Evolutionary conservation across 2,888 invertebrate species (phyloP).

Genomic region (Sturmia bella): DNA sequence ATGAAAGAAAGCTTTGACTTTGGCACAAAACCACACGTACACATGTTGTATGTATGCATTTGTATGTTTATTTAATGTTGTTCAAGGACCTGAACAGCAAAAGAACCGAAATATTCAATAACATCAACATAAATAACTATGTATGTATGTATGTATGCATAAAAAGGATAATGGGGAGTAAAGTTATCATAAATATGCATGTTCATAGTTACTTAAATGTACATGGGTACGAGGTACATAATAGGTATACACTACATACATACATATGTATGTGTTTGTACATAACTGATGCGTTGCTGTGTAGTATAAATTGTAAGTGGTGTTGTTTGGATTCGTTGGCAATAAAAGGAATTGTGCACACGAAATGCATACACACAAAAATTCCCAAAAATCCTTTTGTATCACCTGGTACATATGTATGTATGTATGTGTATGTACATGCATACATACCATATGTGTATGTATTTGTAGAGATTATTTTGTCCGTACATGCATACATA

Average conservation of each 20-base stretch:
- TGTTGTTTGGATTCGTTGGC: slow-evolving; percentile 40
- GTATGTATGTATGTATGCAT: too few relatives aligned
- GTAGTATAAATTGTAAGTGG: slow-evolving; percentile 19
- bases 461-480: too few relatives aligned
- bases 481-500: too few relatives aligned
- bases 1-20: slow-evolving; percentile 61
- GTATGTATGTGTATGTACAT: slow-evolving; percentile 2
- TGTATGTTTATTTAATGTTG: slow-evolving; percentile 33
- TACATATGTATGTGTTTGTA: neutral
- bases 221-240: neutral
- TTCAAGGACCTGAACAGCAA: slow-evolving; percentile 55
- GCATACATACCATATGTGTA: neutral
- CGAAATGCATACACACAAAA: slow-evolving; percentile 62
- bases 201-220: neutral
- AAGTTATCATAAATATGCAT: slow-evolving; percentile 13
- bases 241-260: neutral
- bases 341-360: slow-evolving; percentile 52
- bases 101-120: slow-evolving; percentile 50
- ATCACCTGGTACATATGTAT: too few relatives aligned
- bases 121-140: too few relatives aligned
- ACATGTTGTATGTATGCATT: neutral
- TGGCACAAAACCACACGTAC: slow-evolving; percentile 48
- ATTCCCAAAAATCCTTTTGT: slow-evolving; percentile 17
- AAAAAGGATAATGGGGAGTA: slow-evolving; percentile 28
- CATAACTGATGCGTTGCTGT: slow-evolving; percentile 27